These are phyloP conservation scores for Tenebrosternarchus preto DNA, from an alignment of 2,113 vertebrate genomes.

Conservation along the genomic window DNA sequence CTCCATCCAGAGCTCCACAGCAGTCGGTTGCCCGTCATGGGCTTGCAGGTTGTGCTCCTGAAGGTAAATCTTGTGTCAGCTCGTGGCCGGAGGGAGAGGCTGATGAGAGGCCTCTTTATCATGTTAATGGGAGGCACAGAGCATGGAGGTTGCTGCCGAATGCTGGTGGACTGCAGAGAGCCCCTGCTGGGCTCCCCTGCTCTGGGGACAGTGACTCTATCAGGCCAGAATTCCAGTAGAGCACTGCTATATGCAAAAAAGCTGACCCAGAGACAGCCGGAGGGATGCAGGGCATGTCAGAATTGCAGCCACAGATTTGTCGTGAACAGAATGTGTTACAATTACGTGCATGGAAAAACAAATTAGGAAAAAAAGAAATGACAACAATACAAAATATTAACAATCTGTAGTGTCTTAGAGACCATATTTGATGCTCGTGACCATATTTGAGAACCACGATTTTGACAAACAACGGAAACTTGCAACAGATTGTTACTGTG, in stretches of 20 bases:
- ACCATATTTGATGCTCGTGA: background rate
- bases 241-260: conserved; percentile 18
- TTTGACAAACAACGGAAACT: conserved; percentile 34
- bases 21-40: conserved; percentile 65
- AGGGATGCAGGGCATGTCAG: conserved; percentile 10
- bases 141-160: conserved; percentile 61
- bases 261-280: conserved; percentile 47
- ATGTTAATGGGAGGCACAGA: conserved; percentile 78
- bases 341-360: background rate
- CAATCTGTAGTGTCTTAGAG: too few relatives aligned
- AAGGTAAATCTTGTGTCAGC: conserved; percentile 76
- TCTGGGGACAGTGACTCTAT: conserved; percentile 34
- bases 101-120: conserved; percentile 80
- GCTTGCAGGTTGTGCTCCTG: conserved; percentile 72
- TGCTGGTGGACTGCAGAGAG: conserved; percentile 2
- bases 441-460: conserved; percentile 10
- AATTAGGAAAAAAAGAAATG: background rate
- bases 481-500: conserved; percentile 37
- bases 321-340: background rate
- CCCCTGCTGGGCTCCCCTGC: conserved; percentile 13
- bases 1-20: conserved; percentile 56
- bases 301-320: conserved; percentile 1
- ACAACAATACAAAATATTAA: conserved; percentile 30
- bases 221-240: conserved; percentile 9
- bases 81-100: conserved; percentile 69